phyloP scores from a whole-genome alignment of 1,140 invertebrate species.

The Brachionus angularis region DNA sequence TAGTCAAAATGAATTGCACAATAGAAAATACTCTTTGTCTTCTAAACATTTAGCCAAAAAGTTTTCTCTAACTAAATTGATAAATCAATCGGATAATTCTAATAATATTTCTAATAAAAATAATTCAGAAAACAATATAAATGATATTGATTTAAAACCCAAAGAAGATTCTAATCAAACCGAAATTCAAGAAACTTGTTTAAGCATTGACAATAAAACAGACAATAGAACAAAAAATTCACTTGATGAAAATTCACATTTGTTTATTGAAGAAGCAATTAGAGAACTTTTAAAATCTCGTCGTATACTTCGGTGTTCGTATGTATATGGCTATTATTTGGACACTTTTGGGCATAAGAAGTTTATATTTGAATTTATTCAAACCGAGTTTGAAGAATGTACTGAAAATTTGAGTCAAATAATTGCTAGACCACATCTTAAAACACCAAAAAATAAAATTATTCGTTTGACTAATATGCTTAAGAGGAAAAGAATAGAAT shows the following conservation, averaged over 20 bases:
- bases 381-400: slow-evolving; percentile 68
- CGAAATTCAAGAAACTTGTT: too few relatives aligned
- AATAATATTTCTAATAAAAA: too few relatives aligned
- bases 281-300: slow-evolving; percentile 66
- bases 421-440: slow-evolving; percentile 65
- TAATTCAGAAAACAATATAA: too few relatives aligned
- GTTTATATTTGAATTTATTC: slow-evolving; percentile 69
- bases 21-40: too few relatives aligned
- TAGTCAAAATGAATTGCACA: too few relatives aligned
- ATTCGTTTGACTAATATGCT: slow-evolving; percentile 64
- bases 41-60: too few relatives aligned
- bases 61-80: too few relatives aligned
- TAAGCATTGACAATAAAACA: neutral
- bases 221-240: neutral
- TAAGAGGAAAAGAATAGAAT: slow-evolving; percentile 65
- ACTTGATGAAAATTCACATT: too few relatives aligned
- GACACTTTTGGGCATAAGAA: slow-evolving; percentile 67
- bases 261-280: slow-evolving; percentile 67
- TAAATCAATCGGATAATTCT: too few relatives aligned
- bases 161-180: too few relatives aligned
- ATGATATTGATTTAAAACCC: too few relatives aligned
- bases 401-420: slow-evolving; percentile 67
- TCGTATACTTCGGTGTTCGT: slow-evolving; percentile 66
- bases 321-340: slow-evolving; percentile 68
- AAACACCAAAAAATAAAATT: slow-evolving; percentile 65